Base-by-base conservation (phyloP, 2,797 vertebrate species). In the Hydrophis major region DNA sequence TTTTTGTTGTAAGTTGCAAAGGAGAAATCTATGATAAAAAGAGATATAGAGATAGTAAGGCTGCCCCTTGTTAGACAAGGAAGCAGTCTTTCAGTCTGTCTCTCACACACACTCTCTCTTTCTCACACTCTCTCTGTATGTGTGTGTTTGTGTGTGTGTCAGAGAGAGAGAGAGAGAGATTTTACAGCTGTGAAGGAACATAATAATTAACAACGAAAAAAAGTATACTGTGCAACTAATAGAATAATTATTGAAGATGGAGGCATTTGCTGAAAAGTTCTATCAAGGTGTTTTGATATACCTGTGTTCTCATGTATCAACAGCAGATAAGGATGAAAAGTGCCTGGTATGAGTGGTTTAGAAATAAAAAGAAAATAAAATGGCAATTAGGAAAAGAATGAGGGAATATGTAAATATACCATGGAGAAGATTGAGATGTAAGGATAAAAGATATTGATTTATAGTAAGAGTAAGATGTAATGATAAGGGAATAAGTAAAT, bases 251-350 rank as follows among this genome's bases (percentile, higher is more conserved):
- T 12, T 89, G 56, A 83, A 25, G 74, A 47, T 25, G 20, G 4
- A 22, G 93, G 37, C 11, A 22, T 90, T 87, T 90, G 27, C 18
- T 50, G 16, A n/a, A 90, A 59, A 74, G 5, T 74, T 59, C 86
- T 27, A 90, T 87, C 74, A 57, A 69, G 4, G 12, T 59, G 88
- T 78, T 83, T 66, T 92, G 92, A 50, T 83, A n/a, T 11, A 90
- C 94, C 89, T 92, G 11, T 61, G 18, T 93, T 93, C 37, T 88
- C 94, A 90, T 92, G 92, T 59, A 50, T 94, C 94, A 94, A 93
- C 95, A 94, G 86, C 92, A 92, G 93, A 90, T 89, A 89, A 94
- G 94, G 92, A 89, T 95, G 94, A 93, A 63, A 95, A 88, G 20
- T 74, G 90, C 47, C 47, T 47, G 47, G 47, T 47, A 47, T 47